Conservation (phyloP, 1,140 invertebrate species). For the Aphelinus certus region DNA sequence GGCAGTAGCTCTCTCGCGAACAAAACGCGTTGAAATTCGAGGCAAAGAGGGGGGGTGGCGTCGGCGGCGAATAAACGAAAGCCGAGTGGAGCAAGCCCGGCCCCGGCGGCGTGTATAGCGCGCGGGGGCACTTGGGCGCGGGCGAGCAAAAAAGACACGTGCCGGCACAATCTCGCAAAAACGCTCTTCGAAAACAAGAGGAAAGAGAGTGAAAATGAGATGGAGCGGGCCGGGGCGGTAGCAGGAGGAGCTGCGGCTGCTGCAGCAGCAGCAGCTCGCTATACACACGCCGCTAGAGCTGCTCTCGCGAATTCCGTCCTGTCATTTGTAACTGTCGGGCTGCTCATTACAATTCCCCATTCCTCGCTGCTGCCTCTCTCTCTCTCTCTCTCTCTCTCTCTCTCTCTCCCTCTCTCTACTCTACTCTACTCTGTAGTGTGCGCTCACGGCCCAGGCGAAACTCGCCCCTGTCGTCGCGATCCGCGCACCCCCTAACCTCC, state of each 20-base stretch:
- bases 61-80: conserved; percentile 13
- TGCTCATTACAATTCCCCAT: conserved; percentile 68
- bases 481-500: conserved; percentile 37
- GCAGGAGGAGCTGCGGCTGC: background rate
- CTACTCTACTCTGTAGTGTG: conserved; percentile 24
- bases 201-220: conserved; percentile 38
- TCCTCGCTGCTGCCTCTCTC: conserved; percentile 52
- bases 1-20: background rate
- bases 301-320: conserved; percentile 67
- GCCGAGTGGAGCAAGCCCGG: background rate
- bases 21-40: conserved; percentile 24
- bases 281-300: conserved; percentile 35
- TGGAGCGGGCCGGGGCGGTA: conserved; percentile 15
- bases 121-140: conserved; percentile 2
- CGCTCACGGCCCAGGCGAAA: conserved; percentile 13
- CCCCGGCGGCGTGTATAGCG: background rate
- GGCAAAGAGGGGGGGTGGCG: background rate
- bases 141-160: conserved; percentile 3
- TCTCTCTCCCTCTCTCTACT: conserved; percentile 19
- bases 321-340: conserved; percentile 68
- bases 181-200: conserved; percentile 24
- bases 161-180: conserved; percentile 37
- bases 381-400: conserved; percentile 41
- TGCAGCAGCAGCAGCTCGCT: conserved; percentile 42
- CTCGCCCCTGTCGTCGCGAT: conserved; percentile 31